phyloP scores from a whole-genome alignment of 2,113 vertebrate genomes.

The Axis porcinus region DNA sequence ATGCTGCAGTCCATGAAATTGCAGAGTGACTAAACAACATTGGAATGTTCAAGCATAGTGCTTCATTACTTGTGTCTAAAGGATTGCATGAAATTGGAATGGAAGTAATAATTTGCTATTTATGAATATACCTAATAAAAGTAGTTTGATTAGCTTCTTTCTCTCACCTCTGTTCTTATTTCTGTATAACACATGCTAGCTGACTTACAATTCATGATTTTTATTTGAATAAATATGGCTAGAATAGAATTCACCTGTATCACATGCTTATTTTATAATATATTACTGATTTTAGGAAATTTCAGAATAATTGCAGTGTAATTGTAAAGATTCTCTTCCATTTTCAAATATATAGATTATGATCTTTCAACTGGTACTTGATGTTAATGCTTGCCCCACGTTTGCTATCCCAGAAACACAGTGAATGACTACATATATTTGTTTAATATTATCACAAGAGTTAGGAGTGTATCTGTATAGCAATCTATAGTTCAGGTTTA shows the following conservation, averaged over 20 bases:
- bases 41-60: not conserved
- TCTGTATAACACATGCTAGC: not conserved
- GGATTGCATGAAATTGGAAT: not conserved
- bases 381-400: not conserved
- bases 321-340: not conserved
- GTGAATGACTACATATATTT: not conserved
- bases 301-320: not conserved
- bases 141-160: not conserved
- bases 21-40: not conserved
- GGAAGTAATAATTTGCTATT: not conserved
- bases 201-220: not conserved
- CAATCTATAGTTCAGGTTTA: not conserved
- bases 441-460: not conserved
- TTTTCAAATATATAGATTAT: slow-evolving; percentile 13
- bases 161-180: not conserved
- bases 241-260: not conserved
- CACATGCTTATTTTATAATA: slow-evolving; percentile 17
- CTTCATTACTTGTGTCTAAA: not conserved
- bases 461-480: not conserved
- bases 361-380: not conserved
- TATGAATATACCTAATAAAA: slow-evolving; percentile 8
- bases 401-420: not conserved
- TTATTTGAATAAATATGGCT: not conserved
- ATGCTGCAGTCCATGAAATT: not conserved
- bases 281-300: slow-evolving; percentile 4